Percentiles rank a stretch among this genome's conserved stretches.
Conservation (phyloP, 2,797 vertebrate species). For the Miopithecus talapoin region DNA sequence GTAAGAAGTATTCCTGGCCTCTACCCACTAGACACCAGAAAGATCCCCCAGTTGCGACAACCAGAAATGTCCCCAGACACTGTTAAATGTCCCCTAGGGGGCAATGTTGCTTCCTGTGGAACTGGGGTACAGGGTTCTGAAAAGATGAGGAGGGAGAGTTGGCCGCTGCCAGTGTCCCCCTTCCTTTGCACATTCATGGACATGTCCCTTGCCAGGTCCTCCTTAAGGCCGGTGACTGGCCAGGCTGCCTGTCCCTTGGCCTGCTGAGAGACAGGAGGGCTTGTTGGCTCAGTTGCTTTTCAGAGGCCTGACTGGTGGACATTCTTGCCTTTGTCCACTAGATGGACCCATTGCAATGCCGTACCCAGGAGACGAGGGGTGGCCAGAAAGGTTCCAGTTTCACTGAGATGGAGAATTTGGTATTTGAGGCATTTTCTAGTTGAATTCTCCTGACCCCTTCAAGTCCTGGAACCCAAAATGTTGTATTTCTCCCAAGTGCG, state of each 20-base stretch:
- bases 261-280: not conserved
- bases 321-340: slow-evolving; percentile 46
- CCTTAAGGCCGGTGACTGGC: rapidly evolving
- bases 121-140: not conserved
- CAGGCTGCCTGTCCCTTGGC: not conserved
- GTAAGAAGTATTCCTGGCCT: not conserved
- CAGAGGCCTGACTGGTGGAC: not conserved
- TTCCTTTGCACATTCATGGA: not conserved
- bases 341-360: slow-evolving; percentile 58
- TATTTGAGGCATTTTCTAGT: not conserved
- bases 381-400: rapidly evolving
- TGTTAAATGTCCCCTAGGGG: not conserved
- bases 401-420: not conserved
- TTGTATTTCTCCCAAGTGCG: not conserved
- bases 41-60: not conserved
- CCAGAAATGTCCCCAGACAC: not conserved
- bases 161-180: not conserved
- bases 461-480: not conserved
- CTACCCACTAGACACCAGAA: not conserved
- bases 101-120: not conserved
- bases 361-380: not conserved
- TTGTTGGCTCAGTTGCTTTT: too few relatives aligned
- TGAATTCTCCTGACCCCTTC: not conserved
- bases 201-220: rapidly evolving
- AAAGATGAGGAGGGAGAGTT: not conserved